Percentiles rank a stretch among this genome's conserved stretches.
Evolutionary conservation across 2,888 invertebrate genomes (phyloP).

Genomic region (Xanthia togata): DNA sequence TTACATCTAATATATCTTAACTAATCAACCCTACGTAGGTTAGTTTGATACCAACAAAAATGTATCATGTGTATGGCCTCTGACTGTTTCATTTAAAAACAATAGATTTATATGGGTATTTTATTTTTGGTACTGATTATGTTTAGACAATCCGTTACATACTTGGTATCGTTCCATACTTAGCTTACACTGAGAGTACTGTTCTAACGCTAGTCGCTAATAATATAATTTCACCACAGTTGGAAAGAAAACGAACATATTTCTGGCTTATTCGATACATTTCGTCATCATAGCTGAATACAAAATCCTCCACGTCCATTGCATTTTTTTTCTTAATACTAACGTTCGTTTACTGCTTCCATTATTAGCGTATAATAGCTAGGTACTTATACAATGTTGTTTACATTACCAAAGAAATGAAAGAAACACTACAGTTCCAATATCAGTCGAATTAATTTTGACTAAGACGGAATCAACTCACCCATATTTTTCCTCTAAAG

Average conservation of each 20-base stretch:
- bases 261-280: slow-evolving; percentile 52
- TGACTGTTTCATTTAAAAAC: slow-evolving; percentile 67
- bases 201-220: slow-evolving; percentile 64
- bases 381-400: slow-evolving; percentile 60
- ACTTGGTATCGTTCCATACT: slow-evolving; percentile 56
- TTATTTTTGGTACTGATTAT: slow-evolving; percentile 65
- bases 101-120: slow-evolving; percentile 62
- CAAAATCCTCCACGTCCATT: slow-evolving; percentile 61
- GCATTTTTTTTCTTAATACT: slow-evolving; percentile 49
- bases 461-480: slow-evolving; percentile 85
- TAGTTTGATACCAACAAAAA: slow-evolving; percentile 77
- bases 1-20: slow-evolving; percentile 85
- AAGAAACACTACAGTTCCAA: slow-evolving; percentile 71
- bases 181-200: slow-evolving; percentile 69
- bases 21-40: slow-evolving; percentile 80
- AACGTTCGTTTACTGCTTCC: slow-evolving; percentile 57
- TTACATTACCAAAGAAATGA: slow-evolving; percentile 68
- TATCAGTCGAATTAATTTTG: slow-evolving; percentile 83
- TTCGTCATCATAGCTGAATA: slow-evolving; percentile 49
- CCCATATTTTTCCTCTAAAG: slow-evolving; percentile 72
- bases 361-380: slow-evolving; percentile 59
- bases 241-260: slow-evolving; percentile 68
- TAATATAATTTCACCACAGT: slow-evolving; percentile 76
- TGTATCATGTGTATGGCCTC: slow-evolving; percentile 84
- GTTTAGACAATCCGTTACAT: slow-evolving; percentile 68